These are phyloP conservation scores for Thumatha senex DNA, from an alignment of 2,888 invertebrate genomes.

Conservation along the genomic window DNA sequence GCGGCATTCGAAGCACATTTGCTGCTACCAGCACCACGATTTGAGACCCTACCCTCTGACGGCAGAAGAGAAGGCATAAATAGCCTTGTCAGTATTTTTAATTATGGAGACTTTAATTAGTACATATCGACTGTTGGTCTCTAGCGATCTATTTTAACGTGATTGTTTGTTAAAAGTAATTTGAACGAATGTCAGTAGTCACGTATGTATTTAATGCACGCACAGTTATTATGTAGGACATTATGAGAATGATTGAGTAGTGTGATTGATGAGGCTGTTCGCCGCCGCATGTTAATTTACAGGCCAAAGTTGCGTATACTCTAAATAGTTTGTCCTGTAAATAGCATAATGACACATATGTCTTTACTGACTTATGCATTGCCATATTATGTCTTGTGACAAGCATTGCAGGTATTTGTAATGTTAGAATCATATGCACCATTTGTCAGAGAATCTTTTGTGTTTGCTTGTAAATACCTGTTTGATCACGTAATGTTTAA, in stretches of 20 bases:
- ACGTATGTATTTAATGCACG: background rate
- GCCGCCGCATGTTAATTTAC: background rate
- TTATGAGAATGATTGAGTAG: background rate
- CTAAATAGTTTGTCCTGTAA: background rate
- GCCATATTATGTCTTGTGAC: too few species aligned
- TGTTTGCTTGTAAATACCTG: slow-evolving; percentile 21
- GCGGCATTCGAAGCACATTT: too few species aligned
- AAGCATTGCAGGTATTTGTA: too few species aligned
- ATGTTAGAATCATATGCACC: slow-evolving; percentile 14
- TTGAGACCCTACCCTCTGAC: too few species aligned
- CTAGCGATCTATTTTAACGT: too few species aligned
- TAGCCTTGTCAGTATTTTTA: too few species aligned
- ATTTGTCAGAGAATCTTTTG: slow-evolving; percentile 15
- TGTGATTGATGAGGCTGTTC: slow-evolving; percentile 4
- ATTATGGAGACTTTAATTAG: too few species aligned
- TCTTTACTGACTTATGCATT: slow-evolving; percentile 1
- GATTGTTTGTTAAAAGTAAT: background rate
- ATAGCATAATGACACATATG: slow-evolving; percentile 9
- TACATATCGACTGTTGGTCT: too few species aligned
- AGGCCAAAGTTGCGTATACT: slow-evolving; percentile 1
- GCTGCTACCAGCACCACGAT: too few species aligned
- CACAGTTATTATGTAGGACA: background rate
- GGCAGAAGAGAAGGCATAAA: too few species aligned
- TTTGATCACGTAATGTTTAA: slow-evolving; percentile 28
- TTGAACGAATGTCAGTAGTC: background rate